Percentiles rank a stretch among this genome's conserved stretches.
Conservation (phyloP, 2,113 vertebrate genomes). For the Brachirus orientalis region DNA sequence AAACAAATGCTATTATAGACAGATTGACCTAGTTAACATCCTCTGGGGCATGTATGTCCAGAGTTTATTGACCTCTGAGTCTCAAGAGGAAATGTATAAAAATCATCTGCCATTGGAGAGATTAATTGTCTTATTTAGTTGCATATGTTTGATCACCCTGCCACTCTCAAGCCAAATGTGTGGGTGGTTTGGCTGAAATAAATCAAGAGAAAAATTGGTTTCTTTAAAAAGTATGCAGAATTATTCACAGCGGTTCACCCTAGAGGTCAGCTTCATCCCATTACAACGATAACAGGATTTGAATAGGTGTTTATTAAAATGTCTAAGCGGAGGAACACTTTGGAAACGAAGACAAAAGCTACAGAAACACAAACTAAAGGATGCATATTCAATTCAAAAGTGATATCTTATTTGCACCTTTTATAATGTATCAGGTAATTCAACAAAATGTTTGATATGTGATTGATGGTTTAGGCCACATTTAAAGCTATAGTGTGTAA, state of each 20-base stretch:
- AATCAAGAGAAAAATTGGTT: conserved; percentile 14
- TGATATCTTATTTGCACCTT: not conserved
- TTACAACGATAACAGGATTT: conserved; percentile 4
- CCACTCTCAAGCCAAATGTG: conserved; percentile 41
- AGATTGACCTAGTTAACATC: not conserved
- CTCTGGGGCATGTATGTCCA: not conserved
- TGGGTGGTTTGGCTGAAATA: conserved; percentile 44
- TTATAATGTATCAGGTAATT: not conserved
- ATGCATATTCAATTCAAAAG: not conserved
- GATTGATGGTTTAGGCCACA: no score
- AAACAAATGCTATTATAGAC: not conserved
- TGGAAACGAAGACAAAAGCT: not conserved
- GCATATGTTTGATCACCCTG: conserved; percentile 27
- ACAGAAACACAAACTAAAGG: not conserved
- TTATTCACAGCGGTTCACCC: conserved; percentile 7
- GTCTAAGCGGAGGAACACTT: conserved; percentile 2
- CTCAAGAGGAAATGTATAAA: conserved; percentile 2
- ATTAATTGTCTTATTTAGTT: conserved; percentile 43
- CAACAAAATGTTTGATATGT: no score
- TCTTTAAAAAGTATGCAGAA: conserved; percentile 24
- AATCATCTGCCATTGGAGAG: conserved; percentile 5
- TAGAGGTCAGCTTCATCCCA: conserved; percentile 2
- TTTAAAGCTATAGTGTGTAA: no score
- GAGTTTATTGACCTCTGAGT: conserved; percentile 1
- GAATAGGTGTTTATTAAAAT: conserved; percentile 11